A percentile compares a stretch with the other conserved stretches of the same genome.
phyloP scores from a whole-genome alignment of 2,113 vertebrate genomes.

The Eubucco bourcierii region DNA sequence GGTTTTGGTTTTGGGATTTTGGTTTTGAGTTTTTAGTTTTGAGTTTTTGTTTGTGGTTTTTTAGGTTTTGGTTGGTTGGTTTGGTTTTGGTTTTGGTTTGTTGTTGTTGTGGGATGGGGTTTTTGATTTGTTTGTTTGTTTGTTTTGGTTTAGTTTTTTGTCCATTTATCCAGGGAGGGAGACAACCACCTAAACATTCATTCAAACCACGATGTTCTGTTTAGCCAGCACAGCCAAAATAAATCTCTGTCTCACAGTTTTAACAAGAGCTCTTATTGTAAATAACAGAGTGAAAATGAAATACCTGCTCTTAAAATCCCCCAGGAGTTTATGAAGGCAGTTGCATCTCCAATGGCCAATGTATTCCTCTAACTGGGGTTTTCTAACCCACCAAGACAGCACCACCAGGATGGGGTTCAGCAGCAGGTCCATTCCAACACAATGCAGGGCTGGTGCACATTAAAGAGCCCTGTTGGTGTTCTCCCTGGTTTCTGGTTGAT shows the following conservation, averaged over 20 bases:
- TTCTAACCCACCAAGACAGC: fast-evolving
- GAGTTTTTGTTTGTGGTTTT: too few relatives aligned
- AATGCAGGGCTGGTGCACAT: fast-evolving
- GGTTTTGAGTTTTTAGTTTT: too few relatives aligned
- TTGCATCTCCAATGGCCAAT: fast-evolving
- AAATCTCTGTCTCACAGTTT: neutral
- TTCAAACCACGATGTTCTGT: neutral
- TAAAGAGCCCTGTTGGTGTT: fast-evolving
- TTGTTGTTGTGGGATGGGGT: too few relatives aligned
- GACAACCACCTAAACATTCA: neutral
- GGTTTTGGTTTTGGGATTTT: too few relatives aligned
- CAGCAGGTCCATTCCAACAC: fast-evolving
- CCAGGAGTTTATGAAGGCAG: neutral
- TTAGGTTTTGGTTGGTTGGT: too few relatives aligned
- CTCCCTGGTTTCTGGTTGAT: fast-evolving
- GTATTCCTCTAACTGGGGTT: fast-evolving
- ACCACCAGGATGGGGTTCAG: fast-evolving
- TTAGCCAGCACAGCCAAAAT: neutral
- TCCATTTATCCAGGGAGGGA: neutral
- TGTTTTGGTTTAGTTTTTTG: too few relatives aligned
- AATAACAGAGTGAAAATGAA: neutral
- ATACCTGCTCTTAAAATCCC: neutral
- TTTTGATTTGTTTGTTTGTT: too few relatives aligned
- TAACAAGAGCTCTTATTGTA: neutral
- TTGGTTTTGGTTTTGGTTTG: too few relatives aligned